Conservation (phyloP, 2,113 vertebrate genomes). For the Tursiops truncatus region DNA sequence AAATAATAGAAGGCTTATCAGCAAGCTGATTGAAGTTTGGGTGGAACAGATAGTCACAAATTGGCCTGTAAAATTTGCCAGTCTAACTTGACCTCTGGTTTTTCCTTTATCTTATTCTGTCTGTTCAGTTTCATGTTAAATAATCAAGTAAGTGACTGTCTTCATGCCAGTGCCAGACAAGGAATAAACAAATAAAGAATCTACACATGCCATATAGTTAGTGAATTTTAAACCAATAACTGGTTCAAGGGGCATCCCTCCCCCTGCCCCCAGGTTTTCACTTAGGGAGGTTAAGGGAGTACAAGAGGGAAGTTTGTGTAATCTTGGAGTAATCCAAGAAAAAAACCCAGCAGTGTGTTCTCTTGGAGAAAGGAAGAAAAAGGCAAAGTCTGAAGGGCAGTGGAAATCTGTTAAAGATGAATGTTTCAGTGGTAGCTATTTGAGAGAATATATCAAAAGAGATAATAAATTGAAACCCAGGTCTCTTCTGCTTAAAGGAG, state of each 20-base stretch:
- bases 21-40: background rate
- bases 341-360: background rate
- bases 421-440: background rate
- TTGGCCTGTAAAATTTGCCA: background rate
- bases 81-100: background rate
- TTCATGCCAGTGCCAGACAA: background rate
- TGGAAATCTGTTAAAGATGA: background rate
- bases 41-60: background rate
- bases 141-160: background rate
- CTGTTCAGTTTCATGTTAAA: constrained; percentile 16
- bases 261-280: background rate
- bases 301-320: background rate
- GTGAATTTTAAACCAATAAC: constrained; percentile 1
- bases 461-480: constrained; percentile 1
- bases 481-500: background rate
- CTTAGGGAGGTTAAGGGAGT: background rate
- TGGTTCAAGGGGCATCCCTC: background rate
- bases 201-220: background rate
- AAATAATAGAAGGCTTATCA: background rate
- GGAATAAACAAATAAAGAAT: background rate
- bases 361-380: constrained; percentile 34
- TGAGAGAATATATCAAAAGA: constrained; percentile 15
- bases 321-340: background rate
- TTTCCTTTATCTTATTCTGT: background rate
- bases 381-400: background rate